Evolutionary conservation across 2,797 vertebrate species (phyloP).

Genomic region (Dermochelys coriacea): DNA sequence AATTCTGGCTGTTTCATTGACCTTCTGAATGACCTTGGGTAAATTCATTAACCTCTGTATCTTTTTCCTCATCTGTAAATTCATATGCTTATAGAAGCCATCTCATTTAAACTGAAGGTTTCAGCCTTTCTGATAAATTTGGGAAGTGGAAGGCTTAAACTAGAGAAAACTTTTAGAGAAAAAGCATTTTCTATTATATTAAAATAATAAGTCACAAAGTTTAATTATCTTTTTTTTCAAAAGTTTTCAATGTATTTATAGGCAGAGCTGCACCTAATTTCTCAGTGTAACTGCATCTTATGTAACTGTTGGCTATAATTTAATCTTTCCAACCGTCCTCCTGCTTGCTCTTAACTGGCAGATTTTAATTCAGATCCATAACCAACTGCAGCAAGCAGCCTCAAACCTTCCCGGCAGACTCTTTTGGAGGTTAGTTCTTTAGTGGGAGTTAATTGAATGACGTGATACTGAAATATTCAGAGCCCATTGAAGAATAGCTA

Average conservation of each 20-base stretch:
- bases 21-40: background rate
- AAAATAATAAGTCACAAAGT: background rate
- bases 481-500: background rate
- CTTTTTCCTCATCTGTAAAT: background rate
- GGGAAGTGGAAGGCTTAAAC: background rate
- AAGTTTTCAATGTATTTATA: slow-evolving; percentile 6
- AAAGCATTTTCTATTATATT: background rate
- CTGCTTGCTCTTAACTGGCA: slow-evolving; percentile 41
- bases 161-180: background rate
- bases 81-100: background rate
- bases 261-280: background rate
- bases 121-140: background rate
- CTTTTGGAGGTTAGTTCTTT: slow-evolving; percentile 15
- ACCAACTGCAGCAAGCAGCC: slow-evolving; percentile 19
- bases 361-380: slow-evolving; percentile 67
- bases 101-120: slow-evolving; percentile 5
- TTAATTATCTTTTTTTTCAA: background rate
- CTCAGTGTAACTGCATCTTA: background rate
- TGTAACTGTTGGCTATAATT: background rate
- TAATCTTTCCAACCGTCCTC: background rate
- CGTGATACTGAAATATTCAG: slow-evolving; percentile 37
- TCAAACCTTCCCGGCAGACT: slow-evolving; percentile 40
- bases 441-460: slow-evolving; percentile 61
- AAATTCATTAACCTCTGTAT: background rate
- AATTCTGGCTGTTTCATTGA: background rate